phyloP scores from a whole-genome alignment of 2,113 vertebrate species.

The Amazona vittata region DNA sequence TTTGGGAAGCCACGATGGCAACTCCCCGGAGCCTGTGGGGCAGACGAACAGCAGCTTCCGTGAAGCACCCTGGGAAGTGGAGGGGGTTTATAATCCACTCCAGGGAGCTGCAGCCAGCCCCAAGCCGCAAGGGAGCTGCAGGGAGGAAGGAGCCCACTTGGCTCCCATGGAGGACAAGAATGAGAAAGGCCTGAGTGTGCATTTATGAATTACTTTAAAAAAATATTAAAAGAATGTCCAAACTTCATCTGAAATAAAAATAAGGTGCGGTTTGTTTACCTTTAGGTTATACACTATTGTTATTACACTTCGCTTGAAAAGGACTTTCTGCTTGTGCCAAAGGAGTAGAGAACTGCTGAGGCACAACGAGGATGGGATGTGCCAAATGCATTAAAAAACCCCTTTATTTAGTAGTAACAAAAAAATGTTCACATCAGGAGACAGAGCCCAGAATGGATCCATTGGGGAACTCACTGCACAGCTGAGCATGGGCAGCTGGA shows the following conservation, averaged over 20 bases:
- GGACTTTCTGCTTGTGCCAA: constrained; percentile 14
- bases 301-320: neutral
- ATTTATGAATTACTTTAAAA: neutral
- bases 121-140: neutral
- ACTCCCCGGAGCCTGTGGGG: constrained; percentile 42
- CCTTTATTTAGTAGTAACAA: neutral
- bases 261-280: neutral
- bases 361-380: rapidly evolving
- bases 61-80: neutral
- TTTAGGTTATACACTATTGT: neutral
- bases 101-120: neutral
- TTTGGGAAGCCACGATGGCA: constrained; percentile 11
- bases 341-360: neutral
- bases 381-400: neutral
- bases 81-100: neutral
- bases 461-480: neutral
- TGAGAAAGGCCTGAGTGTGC: rapidly evolving
- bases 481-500: neutral
- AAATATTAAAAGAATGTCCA: neutral
- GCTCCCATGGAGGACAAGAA: neutral
- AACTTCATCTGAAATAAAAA: neutral
- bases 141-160: neutral
- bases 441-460: neutral
- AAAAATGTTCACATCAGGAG: neutral
- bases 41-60: neutral